Conservation (phyloP, 2,113 vertebrate species). For the Platichthys stellatus region DNA sequence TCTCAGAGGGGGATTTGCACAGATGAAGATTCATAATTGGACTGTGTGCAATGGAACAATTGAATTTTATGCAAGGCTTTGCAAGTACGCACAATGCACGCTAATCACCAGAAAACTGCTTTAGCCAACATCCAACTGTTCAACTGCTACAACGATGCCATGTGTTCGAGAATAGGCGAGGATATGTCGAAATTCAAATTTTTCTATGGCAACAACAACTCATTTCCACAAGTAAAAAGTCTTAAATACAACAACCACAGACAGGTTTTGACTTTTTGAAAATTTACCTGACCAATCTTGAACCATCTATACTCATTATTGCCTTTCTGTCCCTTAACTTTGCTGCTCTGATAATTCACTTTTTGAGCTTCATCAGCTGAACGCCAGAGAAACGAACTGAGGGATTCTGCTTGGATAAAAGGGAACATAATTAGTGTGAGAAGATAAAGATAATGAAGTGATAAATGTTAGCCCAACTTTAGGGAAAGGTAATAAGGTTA, state of each 20-base stretch:
- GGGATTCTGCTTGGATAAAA: conserved; percentile 60
- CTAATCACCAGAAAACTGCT: conserved; percentile 65
- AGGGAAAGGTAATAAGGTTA: conserved; percentile 54
- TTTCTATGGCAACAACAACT: conserved; percentile 14
- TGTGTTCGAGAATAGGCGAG: conserved; percentile 18
- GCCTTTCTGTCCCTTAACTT: conserved; percentile 32
- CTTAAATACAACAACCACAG: not conserved
- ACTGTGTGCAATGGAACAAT: conserved; percentile 70
- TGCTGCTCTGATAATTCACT: conserved; percentile 46
- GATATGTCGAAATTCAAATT: conserved; percentile 12
- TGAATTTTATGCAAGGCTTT: conserved; percentile 69
- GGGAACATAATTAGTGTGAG: conserved; percentile 59
- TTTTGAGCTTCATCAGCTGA: conserved; percentile 51
- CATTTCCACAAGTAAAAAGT: conserved; percentile 1
- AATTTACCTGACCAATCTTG: conserved; percentile 7
- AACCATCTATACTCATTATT: conserved; percentile 16
- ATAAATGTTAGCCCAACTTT: conserved; percentile 54
- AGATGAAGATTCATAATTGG: conserved; percentile 75
- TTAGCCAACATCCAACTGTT: conserved; percentile 54
- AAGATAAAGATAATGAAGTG: conserved; percentile 65
- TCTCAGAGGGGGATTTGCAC: conserved; percentile 66
- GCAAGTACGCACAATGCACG: conserved; percentile 40
- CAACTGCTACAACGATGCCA: conserved; percentile 14
- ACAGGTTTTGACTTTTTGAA: conserved; percentile 15
- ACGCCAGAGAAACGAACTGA: conserved; percentile 38